phyloP scores from a whole-genome alignment of 1,140 invertebrate genomes.

The Goniozus legneri region DNA sequence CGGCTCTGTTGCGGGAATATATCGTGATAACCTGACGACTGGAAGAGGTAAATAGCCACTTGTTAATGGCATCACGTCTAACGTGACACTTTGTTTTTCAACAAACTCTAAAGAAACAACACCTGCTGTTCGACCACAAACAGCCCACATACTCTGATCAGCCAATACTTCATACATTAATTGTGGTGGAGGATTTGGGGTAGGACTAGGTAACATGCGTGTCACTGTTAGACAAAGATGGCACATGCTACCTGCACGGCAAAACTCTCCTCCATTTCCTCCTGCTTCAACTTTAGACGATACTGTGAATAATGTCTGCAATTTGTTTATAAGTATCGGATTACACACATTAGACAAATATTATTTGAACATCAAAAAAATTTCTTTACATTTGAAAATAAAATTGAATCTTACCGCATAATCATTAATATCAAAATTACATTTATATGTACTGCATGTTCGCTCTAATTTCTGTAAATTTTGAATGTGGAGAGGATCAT shows the following conservation, averaged over 20 bases:
- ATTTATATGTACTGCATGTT: constrained; percentile 50
- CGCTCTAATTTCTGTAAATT: constrained; percentile 43
- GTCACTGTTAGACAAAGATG: constrained; percentile 75
- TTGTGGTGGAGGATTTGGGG: constrained; percentile 55
- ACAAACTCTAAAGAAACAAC: constrained; percentile 74
- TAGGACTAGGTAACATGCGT: constrained; percentile 49
- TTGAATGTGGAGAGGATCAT: constrained; percentile 51
- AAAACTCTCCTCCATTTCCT: constrained; percentile 81
- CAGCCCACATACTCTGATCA: constrained; percentile 89
- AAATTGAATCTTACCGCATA: constrained; percentile 57
- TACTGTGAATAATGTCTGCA: constrained; percentile 78
- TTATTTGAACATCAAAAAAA: background rate
- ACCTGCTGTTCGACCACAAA: constrained; percentile 83
- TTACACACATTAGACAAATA: background rate
- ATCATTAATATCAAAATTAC: constrained; percentile 61
- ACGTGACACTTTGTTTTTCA: constrained; percentile 69
- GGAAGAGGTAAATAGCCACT: constrained; percentile 87
- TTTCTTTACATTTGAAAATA: background rate
- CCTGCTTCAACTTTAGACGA: constrained; percentile 76
- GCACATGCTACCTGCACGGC: constrained; percentile 83
- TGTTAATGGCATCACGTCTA: constrained; percentile 89
- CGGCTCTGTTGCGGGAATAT: constrained; percentile 74
- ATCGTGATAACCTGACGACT: constrained; percentile 83
- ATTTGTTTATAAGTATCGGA: background rate
- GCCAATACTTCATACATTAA: constrained; percentile 91